Evolutionary conservation across 1,140 invertebrate species (phyloP).

Genomic region (Archegozetes longisetosus): DNA sequence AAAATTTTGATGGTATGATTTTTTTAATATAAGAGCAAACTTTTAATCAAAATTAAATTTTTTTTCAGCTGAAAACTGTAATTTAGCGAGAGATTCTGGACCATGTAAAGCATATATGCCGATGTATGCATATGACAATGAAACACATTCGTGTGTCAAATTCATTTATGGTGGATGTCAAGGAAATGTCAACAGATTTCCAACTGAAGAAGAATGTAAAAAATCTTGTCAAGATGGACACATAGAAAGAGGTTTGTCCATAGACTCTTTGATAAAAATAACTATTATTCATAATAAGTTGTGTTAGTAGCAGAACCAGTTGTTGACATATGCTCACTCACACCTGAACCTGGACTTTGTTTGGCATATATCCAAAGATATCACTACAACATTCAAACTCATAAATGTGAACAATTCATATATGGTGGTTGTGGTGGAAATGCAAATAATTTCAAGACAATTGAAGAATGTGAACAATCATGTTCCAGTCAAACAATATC

Average conservation of each 20-base stretch:
- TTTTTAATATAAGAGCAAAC: too few relatives aligned
- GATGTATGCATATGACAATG: too few relatives aligned
- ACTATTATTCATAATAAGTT: too few relatives aligned
- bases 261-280: too few relatives aligned
- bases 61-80: too few relatives aligned
- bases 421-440: slow-evolving; percentile 60
- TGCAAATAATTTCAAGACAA: slow-evolving; percentile 72
- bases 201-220: slow-evolving; percentile 58
- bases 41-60: too few relatives aligned
- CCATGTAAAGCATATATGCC: too few relatives aligned
- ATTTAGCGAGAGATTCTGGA: too few relatives aligned
- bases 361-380: slow-evolving; percentile 34
- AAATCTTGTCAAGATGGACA: not conserved
- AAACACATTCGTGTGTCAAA: too few relatives aligned
- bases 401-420: slow-evolving; percentile 52
- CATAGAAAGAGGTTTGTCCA: too few relatives aligned
- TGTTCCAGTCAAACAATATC: slow-evolving; percentile 32
- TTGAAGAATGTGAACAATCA: slow-evolving; percentile 60
- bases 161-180: slow-evolving; percentile 66
- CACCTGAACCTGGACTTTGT: slow-evolving; percentile 59
- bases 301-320: too few relatives aligned
- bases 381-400: slow-evolving; percentile 57
- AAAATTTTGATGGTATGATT: too few relatives aligned
- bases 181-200: slow-evolving; percentile 65
- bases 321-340: slow-evolving; percentile 39